Evolutionary conservation across 2,888 invertebrate species (phyloP).

Genomic region (Coremacera marginata): DNA sequence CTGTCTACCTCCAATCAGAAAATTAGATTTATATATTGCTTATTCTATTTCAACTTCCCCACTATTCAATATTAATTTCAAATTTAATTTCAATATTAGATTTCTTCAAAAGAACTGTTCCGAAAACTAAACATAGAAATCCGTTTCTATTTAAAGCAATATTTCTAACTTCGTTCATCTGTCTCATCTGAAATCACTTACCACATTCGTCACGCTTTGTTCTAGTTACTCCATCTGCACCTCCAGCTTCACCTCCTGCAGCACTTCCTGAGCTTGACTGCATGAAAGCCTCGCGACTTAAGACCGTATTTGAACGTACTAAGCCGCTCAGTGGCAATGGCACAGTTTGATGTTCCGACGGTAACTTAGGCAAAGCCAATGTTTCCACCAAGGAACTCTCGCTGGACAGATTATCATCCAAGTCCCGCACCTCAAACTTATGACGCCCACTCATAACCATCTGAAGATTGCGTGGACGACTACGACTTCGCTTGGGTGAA

Average conservation of each 20-base stretch:
- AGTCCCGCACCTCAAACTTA: conserved; percentile 81
- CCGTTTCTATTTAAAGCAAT: too few species aligned
- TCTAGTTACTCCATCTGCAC: background rate
- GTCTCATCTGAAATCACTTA: conserved; percentile 3
- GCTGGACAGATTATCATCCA: conserved; percentile 70
- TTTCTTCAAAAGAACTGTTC: too few species aligned
- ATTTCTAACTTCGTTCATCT: too few species aligned
- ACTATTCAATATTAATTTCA: too few species aligned
- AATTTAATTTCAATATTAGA: too few species aligned
- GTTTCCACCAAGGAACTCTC: conserved; percentile 66
- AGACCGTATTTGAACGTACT: conserved; percentile 66
- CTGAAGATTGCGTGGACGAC: conserved; percentile 78
- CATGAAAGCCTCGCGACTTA: conserved; percentile 60
- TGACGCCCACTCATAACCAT: conserved; percentile 81
- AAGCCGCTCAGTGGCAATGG: conserved; percentile 66
- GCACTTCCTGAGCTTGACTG: background rate
- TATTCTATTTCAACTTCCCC: too few species aligned
- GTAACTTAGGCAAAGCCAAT: conserved; percentile 66
- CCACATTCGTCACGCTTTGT: conserved; percentile 8
- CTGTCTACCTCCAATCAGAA: too few species aligned
- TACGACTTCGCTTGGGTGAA: conserved; percentile 65
- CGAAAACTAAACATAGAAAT: too few species aligned
- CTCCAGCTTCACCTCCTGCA: background rate
- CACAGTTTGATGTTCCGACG: conserved; percentile 63
- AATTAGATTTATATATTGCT: too few species aligned